These are phyloP conservation scores for Daphoenositta chrysoptera DNA, from an alignment of 2,113 vertebrate genomes.

Conservation along the genomic window DNA sequence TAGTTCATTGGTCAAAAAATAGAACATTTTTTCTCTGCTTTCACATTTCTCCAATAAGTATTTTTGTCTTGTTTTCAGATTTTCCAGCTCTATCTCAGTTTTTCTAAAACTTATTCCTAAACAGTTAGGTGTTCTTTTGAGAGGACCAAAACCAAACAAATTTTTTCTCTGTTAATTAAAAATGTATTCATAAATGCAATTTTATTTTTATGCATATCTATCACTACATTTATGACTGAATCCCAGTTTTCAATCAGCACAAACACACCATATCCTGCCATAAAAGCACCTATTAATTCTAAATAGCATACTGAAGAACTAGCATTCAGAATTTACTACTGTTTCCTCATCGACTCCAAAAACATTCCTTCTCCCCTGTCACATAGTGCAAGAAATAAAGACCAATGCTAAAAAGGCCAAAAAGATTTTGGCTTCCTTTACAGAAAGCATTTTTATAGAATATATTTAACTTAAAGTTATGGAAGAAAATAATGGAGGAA, in stretches of 20 bases:
- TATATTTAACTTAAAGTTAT: conserved; percentile 2
- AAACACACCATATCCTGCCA: neutral
- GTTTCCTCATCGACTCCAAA: neutral
- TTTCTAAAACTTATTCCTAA: neutral
- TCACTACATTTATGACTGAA: neutral
- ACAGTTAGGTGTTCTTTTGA: neutral
- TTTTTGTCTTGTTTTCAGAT: neutral
- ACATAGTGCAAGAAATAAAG: neutral
- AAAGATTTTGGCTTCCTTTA: conserved; percentile 7
- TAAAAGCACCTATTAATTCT: neutral
- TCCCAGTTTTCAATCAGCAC: neutral
- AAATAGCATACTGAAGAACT: neutral
- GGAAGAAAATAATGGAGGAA: conserved; percentile 36
- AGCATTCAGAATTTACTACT: conserved; percentile 7
- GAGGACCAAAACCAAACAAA: neutral
- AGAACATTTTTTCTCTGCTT: neutral
- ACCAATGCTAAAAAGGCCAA: neutral
- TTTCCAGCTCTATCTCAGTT: neutral
- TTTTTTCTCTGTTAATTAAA: neutral
- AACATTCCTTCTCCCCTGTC: neutral
- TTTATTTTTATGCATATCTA: neutral
- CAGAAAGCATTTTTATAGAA: conserved; percentile 6
- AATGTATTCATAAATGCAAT: neutral
- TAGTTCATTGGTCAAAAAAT: neutral
- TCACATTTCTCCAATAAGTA: neutral